Conservation (phyloP, 2,888 invertebrate genomes). For the Xanthia togata region DNA sequence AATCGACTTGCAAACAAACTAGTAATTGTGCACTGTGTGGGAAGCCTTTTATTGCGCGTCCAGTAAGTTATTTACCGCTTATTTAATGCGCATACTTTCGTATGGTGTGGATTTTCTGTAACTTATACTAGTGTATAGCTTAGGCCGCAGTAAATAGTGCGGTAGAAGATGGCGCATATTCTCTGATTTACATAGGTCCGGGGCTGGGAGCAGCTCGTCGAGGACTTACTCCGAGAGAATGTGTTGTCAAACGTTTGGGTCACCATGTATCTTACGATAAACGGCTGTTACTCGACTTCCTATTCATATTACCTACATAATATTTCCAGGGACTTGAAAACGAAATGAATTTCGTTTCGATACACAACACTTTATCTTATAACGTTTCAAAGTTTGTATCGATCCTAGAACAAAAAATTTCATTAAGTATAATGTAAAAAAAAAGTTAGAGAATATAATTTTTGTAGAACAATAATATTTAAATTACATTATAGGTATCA, state of each 20-base stretch:
- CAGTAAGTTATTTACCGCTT: not conserved
- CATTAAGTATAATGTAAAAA: too few species aligned
- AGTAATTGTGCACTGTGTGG: not conserved
- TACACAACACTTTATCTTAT: too few species aligned
- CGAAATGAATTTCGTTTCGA: too few species aligned
- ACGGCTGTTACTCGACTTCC: conserved; percentile 5
- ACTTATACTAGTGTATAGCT: not conserved
- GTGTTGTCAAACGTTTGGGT: conserved; percentile 25
- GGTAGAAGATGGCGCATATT: conserved; percentile 13
- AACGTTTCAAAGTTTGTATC: too few species aligned
- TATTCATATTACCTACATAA: conserved; percentile 9
- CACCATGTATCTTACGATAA: not conserved
- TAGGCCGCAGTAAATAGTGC: conserved; percentile 2
- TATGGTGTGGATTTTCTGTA: conserved; percentile 27
- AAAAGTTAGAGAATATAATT: too few species aligned
- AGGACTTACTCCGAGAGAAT: conserved; percentile 16
- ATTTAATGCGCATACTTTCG: not conserved
- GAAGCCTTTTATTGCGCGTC: not conserved
- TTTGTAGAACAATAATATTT: too few species aligned
- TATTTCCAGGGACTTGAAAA: too few species aligned
- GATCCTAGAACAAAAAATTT: too few species aligned
- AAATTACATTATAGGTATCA: too few species aligned
- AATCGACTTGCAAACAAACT: not conserved
- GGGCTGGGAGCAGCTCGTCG: not conserved
- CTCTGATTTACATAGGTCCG: conserved; percentile 49